These are phyloP conservation scores for Trinectes maculatus DNA, from an alignment of 2,113 vertebrate genomes.

Conservation along the genomic window DNA sequence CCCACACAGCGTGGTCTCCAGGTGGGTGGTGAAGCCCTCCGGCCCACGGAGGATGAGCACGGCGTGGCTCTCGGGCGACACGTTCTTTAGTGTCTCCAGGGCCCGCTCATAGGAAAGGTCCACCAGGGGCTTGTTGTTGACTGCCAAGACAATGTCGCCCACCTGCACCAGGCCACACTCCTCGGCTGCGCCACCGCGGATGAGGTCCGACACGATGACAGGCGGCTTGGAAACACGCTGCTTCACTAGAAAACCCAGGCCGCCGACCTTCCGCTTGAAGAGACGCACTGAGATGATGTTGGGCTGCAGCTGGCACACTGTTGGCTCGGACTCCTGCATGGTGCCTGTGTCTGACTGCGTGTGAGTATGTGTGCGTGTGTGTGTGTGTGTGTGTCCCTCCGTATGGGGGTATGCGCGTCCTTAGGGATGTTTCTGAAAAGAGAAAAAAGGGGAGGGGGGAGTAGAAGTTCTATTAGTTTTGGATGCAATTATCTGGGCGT, in stretches of 20 bases:
- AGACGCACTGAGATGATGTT: slow-evolving; percentile 97
- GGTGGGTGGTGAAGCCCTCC: slow-evolving; percentile 95
- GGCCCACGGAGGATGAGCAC: slow-evolving; percentile 95
- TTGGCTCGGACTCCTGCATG: slow-evolving; percentile 92
- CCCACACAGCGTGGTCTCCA: slow-evolving; percentile 92
- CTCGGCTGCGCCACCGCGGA: slow-evolving; percentile 93
- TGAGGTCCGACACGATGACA: slow-evolving; percentile 94
- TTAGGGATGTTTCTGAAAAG: slow-evolving; percentile 67
- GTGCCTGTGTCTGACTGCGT: slow-evolving; percentile 45
- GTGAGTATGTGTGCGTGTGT: slow-evolving; percentile 13
- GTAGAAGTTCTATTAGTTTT: slow-evolving; percentile 45
- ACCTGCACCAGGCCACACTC: slow-evolving; percentile 97
- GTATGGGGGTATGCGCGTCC: slow-evolving; percentile 35
- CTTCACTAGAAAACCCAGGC: slow-evolving; percentile 96
- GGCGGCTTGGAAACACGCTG: slow-evolving; percentile 93
- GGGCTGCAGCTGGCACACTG: slow-evolving; percentile 95
- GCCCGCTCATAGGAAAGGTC: slow-evolving; percentile 92
- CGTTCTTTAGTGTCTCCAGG: slow-evolving; percentile 91
- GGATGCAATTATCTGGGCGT: slow-evolving; percentile 40
- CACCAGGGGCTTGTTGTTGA: slow-evolving; percentile 94
- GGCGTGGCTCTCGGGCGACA: slow-evolving; percentile 92
- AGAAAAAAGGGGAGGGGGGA: slow-evolving; percentile 25
- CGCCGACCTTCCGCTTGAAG: slow-evolving; percentile 94
- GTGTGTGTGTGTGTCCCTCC: slow-evolving; percentile 1
- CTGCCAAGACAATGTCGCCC: slow-evolving; percentile 94